phyloP scores from a whole-genome alignment of 1,140 invertebrate genomes.

The Centruroides vittatus region DNA sequence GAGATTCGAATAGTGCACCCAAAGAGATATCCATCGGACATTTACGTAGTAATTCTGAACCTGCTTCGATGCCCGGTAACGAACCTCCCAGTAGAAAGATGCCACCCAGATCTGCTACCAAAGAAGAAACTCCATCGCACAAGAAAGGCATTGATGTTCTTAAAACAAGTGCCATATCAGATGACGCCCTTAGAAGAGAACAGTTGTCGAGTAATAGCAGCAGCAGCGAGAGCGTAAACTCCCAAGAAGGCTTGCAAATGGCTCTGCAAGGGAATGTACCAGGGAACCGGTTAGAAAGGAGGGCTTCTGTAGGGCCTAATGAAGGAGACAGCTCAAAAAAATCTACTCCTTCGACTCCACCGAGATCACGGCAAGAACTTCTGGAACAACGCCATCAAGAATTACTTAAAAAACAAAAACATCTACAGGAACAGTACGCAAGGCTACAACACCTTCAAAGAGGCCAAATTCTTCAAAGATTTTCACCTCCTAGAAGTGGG shows the following conservation, averaged over 20 bases:
- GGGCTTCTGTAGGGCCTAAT: slow-evolving; percentile 1
- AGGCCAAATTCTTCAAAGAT: slow-evolving; percentile 49
- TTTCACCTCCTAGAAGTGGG: slow-evolving; percentile 41
- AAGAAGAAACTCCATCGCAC: slow-evolving; percentile 5
- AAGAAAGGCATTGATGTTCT: slow-evolving; percentile 12
- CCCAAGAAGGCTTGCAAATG: slow-evolving; percentile 42
- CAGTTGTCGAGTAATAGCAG: slow-evolving; percentile 40
- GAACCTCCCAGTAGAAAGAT: slow-evolving; percentile 8
- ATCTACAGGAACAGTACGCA: slow-evolving; percentile 75
- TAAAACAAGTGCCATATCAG: slow-evolving; percentile 11
- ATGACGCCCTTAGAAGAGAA: slow-evolving; percentile 13
- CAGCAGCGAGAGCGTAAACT: slow-evolving; percentile 60
- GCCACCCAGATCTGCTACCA: slow-evolving; percentile 6
- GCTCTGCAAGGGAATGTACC: slow-evolving; percentile 12
- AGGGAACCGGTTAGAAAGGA: slow-evolving; percentile 2
- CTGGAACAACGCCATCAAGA: slow-evolving; percentile 74
- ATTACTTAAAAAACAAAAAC: slow-evolving; percentile 64
- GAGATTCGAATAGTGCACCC: slow-evolving; percentile 11
- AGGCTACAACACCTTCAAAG: slow-evolving; percentile 68
- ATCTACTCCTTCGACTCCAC: slow-evolving; percentile 9
- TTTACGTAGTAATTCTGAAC: slow-evolving; percentile 12
- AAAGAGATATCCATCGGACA: slow-evolving; percentile 12
- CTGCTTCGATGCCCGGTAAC: slow-evolving; percentile 14
- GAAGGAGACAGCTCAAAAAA: slow-evolving; percentile 7
- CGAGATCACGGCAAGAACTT: slow-evolving; percentile 43